Evolutionary conservation across 2,888 invertebrate genomes (phyloP).

Genomic region (Villa cingulata): DNA sequence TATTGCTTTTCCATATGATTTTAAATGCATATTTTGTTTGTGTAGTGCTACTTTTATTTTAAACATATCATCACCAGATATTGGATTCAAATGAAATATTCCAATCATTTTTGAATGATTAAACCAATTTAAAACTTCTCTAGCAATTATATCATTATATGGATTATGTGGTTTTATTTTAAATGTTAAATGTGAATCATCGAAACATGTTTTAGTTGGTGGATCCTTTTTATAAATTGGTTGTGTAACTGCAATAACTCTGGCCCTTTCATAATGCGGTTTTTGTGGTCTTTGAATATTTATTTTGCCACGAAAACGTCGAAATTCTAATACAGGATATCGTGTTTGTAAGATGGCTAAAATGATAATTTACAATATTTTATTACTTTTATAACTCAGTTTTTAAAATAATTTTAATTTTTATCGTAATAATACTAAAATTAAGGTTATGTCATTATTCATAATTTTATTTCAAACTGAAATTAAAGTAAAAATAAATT

Average conservation of each 20-base stretch:
- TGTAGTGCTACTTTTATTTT: conserved; percentile 48
- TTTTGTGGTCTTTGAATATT: conserved; percentile 61
- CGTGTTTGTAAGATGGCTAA: conserved; percentile 35
- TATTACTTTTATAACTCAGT: too few species aligned
- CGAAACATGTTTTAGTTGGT: conserved; percentile 41
- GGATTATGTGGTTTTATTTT: conserved; percentile 45
- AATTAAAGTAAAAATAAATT: too few species aligned
- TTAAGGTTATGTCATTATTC: too few species aligned
- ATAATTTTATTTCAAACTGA: too few species aligned
- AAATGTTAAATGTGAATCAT: conserved; percentile 21
- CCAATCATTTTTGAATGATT: conserved; percentile 56
- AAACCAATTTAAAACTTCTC: conserved; percentile 56
- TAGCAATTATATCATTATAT: conserved; percentile 57
- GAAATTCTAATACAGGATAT: conserved; percentile 40
- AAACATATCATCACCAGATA: conserved; percentile 49
- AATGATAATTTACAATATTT: too few species aligned
- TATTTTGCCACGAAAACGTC: conserved; percentile 59
- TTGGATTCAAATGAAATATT: conserved; percentile 59
- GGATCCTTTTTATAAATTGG: conserved; percentile 46
- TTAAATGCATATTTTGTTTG: conserved; percentile 54
- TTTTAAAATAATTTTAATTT: too few species aligned
- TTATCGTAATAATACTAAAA: too few species aligned
- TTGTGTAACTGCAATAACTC: conserved; percentile 48
- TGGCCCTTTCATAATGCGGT: conserved; percentile 55
- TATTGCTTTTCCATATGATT: conserved; percentile 51